Evolutionary conservation across 2,797 vertebrate genomes (phyloP).

Genomic region (Champsocephalus esox): DNA sequence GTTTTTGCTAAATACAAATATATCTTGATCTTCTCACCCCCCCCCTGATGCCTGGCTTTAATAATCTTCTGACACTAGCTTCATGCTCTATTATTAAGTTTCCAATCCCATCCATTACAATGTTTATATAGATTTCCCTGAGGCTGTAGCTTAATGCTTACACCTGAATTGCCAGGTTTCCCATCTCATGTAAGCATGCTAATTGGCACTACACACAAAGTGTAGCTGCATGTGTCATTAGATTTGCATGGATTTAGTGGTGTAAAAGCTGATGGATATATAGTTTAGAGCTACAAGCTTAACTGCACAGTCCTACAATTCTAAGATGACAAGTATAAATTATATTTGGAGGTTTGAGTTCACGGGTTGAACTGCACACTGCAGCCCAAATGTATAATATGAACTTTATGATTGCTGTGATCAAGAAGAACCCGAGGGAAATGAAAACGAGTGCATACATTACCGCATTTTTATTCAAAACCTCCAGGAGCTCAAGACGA

Average conservation of each 20-base stretch:
- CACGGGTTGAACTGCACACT: not conserved
- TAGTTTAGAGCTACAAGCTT: not conserved
- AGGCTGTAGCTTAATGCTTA: no score
- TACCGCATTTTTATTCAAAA: conserved; percentile 57
- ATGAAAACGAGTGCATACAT: conserved; percentile 55
- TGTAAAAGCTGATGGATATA: not conserved
- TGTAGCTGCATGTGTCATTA: not conserved
- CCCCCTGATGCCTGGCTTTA: no score
- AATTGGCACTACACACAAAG: no score
- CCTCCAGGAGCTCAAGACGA: conserved; percentile 50
- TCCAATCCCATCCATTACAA: not conserved
- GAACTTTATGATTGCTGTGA: conserved; percentile 39
- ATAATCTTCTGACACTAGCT: not conserved
- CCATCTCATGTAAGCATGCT: no score
- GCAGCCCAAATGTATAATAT: conserved; percentile 5
- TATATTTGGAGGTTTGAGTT: not conserved
- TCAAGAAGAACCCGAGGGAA: conserved; percentile 51
- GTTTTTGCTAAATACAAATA: no score
- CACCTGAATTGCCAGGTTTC: no score
- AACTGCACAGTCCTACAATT: not conserved
- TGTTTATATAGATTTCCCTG: not conserved
- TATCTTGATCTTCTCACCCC: no score
- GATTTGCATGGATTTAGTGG: not conserved
- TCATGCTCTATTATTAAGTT: not conserved
- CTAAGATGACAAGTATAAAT: not conserved